Base-by-base conservation (phyloP, 2,888 invertebrate species). In the Phortica okadai region DNA sequence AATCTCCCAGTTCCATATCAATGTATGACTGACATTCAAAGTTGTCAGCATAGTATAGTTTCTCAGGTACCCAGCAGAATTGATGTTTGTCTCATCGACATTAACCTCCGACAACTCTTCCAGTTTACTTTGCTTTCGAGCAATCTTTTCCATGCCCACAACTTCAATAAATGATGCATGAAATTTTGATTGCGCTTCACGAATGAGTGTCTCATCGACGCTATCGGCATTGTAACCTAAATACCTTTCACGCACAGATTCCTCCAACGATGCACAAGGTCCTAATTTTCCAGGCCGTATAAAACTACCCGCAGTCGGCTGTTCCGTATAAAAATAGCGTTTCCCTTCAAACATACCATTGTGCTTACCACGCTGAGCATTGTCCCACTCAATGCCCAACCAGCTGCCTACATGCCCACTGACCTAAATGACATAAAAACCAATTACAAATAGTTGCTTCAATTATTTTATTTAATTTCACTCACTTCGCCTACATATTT, bases 351-450 rank as follows among this genome's bases (percentile, higher is more conserved):
- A 94, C 64, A 93, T 93, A 0, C 99, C 99, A 92, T 97, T 95
- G 89, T 99, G 99, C 91, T 98, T 98, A 1, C 99, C 99, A 85
- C 99, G 93, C 7, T 92, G 92, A 3, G 94, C 93, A 86, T 97
- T 95, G 90, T 99, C 99, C 99, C 99, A 99, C 90, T 99, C 99
- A n/a, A 99, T 94, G 0, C 99, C 99, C 76, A 97, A 93, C 99
- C 98, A 99, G 45, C 92, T 89, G 64, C 96, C 96, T 76, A 93
- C 92, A 85, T 95, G 93, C 0, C 95, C 95, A 78, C 94, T 93
- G 74, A 94, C 94, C 92, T 92, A 75, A 16, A 76, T 58, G 2
- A 7, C 14, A 59, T 45, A 14, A 33, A 56, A 45, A 45, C 0
- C 45, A 45, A 45, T 45, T 44, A n/a, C 1, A 67, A 10, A 44